Percentiles rank a stretch among this genome's conserved stretches.
These are phyloP conservation scores for Aradus depressus DNA, from an alignment of 2,888 invertebrate species.

Conservation along the genomic window DNA sequence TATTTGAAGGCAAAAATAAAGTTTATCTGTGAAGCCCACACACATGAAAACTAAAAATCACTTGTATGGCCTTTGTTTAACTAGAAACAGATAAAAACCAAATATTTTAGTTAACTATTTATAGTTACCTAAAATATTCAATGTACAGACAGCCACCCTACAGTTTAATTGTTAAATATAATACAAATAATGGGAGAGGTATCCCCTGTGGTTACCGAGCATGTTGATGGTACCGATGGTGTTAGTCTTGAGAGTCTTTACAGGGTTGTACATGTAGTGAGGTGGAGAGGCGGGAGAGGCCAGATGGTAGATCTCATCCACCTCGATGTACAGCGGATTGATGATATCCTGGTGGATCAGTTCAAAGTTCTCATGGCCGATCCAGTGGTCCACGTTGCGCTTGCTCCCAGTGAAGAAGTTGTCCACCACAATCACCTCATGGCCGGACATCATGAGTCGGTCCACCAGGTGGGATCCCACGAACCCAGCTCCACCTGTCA, in stretches of 20 bases:
- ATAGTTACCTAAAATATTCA: background rate
- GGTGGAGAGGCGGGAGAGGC: conserved; percentile 99
- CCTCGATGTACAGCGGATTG: conserved; percentile 93
- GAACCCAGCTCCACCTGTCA: conserved; percentile 95
- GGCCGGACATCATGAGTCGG: conserved; percentile 85
- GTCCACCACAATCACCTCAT: conserved; percentile 93
- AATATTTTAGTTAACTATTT: background rate
- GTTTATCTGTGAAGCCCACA: no score
- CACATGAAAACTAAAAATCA: no score
- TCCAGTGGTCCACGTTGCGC: conserved; percentile 96
- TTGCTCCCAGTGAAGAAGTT: conserved; percentile 98
- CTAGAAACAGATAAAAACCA: background rate
- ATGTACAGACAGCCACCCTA: background rate
- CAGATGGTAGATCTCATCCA: conserved; percentile 94
- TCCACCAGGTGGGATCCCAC: conserved; percentile 99
- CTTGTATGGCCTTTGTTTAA: no score
- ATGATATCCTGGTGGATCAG: conserved; percentile 98
- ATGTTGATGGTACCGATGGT: conserved; percentile 92
- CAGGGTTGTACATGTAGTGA: conserved; percentile 99
- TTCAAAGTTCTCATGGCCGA: conserved; percentile 98
- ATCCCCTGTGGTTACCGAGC: conserved; percentile 48
- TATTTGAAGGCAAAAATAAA: no score
- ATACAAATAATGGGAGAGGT: background rate
- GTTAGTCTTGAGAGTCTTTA: conserved; percentile 98
- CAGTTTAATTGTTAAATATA: background rate